Evolutionary conservation across 2,888 invertebrate genomes (phyloP), one percentile per base, ranked within the genome.

Genomic region (Hypomecis atomaria): DNA sequence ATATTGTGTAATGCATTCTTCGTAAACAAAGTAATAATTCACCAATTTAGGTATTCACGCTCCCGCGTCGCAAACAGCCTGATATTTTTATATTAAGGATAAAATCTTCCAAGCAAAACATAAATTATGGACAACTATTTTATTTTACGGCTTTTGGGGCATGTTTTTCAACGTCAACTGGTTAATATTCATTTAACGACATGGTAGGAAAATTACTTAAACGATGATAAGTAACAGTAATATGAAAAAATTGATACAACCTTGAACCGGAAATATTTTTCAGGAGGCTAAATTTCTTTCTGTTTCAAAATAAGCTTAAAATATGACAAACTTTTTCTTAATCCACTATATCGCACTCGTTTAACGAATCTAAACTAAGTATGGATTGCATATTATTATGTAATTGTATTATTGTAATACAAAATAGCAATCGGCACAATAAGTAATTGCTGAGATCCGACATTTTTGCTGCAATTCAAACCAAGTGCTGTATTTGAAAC

Each of bases 1-100:
- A 44, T 11, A 8, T 50, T 33, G 11, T 34, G 38, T 54, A 34
- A 9, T 13, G 71, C 74, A 70, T 71, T 33, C 57, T 49, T 71
- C 67, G 71, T 73, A 75, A 78, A 78, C 76, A 72, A 66, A 73
- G 74, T 70, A 72, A 75, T 78, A 75, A 78, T 76, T 75, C 70
- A 71, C 69, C 59, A 59, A 59, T 64, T 64, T 64, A 50, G 45
- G 23, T 45, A 37, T 48, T 4, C 56, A n/a, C n/a, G 10, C 34
- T 34, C 8, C 40, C 33, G 55, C 23, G 37, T 45, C 40, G 40
- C 53, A 63, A 58, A 58, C 58, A 48, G 43, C 7, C 54, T 13
- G 10, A 42, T 57, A 53, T 62, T 42, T 57, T 62, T 47, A 52
- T 57, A 55, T 61, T 50, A 62, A 42, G 52, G 52, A 57, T 50